Evolutionary conservation across 2,888 invertebrate genomes (phyloP).

Genomic region (Pelosia muscerda): DNA sequence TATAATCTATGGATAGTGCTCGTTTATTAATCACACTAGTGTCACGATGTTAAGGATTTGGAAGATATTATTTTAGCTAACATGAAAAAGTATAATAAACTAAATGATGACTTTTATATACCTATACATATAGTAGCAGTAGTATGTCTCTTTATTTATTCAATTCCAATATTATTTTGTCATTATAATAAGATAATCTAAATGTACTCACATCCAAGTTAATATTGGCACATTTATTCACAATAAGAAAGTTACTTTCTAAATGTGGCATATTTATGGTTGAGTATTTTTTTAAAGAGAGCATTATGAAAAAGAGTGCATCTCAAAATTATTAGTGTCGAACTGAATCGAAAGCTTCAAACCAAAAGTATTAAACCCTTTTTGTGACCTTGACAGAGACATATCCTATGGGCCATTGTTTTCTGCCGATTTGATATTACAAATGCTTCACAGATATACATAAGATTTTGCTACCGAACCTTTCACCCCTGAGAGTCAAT

Average conservation of each 20-base stretch:
- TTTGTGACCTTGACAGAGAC: not conserved
- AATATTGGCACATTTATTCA: too few relatives aligned
- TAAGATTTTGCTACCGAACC: not conserved
- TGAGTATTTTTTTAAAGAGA: too few relatives aligned
- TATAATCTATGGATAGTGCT: conserved; percentile 25
- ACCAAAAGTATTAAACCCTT: not conserved
- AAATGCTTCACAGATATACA: too few relatives aligned
- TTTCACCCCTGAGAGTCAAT: not conserved
- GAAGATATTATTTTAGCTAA: not conserved
- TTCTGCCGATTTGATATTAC: not conserved
- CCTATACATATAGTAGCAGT: too few relatives aligned
- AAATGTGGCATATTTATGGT: too few relatives aligned
- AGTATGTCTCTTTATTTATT: too few relatives aligned
- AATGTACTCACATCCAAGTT: too few relatives aligned
- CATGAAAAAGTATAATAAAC: not conserved
- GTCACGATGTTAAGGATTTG: conserved; percentile 34
- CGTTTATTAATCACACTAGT: conserved; percentile 46
- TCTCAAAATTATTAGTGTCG: not conserved
- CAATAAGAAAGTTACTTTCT: too few relatives aligned
- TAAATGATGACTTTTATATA: too few relatives aligned
- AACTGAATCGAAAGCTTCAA: not conserved
- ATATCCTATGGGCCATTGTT: not conserved
- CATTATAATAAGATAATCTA: not conserved
- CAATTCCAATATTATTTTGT: not conserved
- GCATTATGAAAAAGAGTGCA: not conserved